Evolutionary conservation across 2,888 invertebrate genomes (phyloP).

Genomic region (Monopis laevigella): DNA sequence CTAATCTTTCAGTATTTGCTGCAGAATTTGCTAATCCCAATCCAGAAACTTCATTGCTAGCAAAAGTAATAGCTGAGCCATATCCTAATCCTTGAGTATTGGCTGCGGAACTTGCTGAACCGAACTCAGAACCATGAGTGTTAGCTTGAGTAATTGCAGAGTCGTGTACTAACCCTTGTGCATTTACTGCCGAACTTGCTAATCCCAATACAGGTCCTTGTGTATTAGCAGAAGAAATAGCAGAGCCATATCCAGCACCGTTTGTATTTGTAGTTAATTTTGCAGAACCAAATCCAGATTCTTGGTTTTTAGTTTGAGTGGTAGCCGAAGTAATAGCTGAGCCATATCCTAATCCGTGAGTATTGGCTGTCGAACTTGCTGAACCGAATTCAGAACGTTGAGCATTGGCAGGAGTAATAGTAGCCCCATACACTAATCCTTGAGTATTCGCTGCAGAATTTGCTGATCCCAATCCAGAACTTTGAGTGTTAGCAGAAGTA

Average conservation of each 20-base stretch:
- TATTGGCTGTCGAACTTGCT: conserved; percentile 17
- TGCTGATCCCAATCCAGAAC: conserved; percentile 29
- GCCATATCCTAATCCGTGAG: conserved; percentile 23
- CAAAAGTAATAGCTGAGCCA: conserved; percentile 26
- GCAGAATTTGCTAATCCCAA: conserved; percentile 26
- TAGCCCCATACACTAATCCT: conserved; percentile 18
- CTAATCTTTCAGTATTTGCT: conserved; percentile 34
- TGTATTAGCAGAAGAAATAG: conserved; percentile 28
- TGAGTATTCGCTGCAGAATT: conserved; percentile 34
- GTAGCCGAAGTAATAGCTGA: conserved; percentile 20
- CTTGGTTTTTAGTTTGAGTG: conserved; percentile 15
- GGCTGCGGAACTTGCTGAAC: conserved; percentile 20
- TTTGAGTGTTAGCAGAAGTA: conserved; percentile 21
- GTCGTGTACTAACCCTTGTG: conserved; percentile 19
- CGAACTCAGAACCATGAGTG: conserved; percentile 21
- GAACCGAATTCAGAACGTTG: conserved; percentile 26
- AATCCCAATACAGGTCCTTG: conserved; percentile 19
- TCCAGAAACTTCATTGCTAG: conserved; percentile 22
- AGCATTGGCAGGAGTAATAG: conserved; percentile 26
- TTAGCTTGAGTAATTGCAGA: conserved; percentile 25
- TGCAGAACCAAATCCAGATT: conserved; percentile 25
- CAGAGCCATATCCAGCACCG: conserved; percentile 21
- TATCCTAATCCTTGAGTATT: conserved; percentile 19
- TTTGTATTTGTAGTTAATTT: conserved; percentile 35
- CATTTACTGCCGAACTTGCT: conserved; percentile 27